Percentiles rank a stretch among this genome's conserved stretches.
phyloP scores from a whole-genome alignment of 2,113 vertebrate species.

The Alouatta palliata region DNA sequence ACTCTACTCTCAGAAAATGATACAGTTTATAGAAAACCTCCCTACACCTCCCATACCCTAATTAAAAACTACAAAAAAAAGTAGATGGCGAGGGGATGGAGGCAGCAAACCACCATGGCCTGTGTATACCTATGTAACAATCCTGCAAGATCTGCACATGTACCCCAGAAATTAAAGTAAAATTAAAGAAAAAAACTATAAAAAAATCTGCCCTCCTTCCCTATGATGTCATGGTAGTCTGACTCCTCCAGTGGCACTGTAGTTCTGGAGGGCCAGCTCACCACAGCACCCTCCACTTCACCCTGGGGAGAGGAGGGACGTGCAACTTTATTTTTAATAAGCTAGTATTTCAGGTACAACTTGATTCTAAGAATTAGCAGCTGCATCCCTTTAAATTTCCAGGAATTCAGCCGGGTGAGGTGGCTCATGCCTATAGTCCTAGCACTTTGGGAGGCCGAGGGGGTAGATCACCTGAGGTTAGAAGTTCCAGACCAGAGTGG shows the following conservation, averaged over 20 bases:
- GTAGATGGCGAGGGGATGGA: no score
- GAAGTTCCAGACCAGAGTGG: no score
- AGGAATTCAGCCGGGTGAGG: background rate
- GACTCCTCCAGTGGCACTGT: background rate
- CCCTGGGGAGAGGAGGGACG: conserved; percentile 71
- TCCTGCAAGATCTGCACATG: no score
- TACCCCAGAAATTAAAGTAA: no score
- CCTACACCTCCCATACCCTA: conserved; percentile 45
- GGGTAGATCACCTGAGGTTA: no score
- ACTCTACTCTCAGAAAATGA: conserved; percentile 77
- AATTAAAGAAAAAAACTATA: no score
- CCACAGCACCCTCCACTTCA: conserved; percentile 69
- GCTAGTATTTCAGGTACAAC: background rate
- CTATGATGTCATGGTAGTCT: conserved; percentile 18
- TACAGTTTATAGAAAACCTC: conserved; percentile 78
- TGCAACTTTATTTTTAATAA: background rate
- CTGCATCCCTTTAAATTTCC: background rate
- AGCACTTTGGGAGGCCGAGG: no score
- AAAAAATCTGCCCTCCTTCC: conserved; percentile 69
- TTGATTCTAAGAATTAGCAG: background rate
- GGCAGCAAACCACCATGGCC: no score
- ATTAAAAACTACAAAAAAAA: conserved; percentile 76
- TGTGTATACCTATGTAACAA: no score
- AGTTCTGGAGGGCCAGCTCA: background rate
- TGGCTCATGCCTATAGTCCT: no score